Evolutionary conservation across 2,113 vertebrate genomes (phyloP).

Genomic region (Terrapene triunguis): DNA sequence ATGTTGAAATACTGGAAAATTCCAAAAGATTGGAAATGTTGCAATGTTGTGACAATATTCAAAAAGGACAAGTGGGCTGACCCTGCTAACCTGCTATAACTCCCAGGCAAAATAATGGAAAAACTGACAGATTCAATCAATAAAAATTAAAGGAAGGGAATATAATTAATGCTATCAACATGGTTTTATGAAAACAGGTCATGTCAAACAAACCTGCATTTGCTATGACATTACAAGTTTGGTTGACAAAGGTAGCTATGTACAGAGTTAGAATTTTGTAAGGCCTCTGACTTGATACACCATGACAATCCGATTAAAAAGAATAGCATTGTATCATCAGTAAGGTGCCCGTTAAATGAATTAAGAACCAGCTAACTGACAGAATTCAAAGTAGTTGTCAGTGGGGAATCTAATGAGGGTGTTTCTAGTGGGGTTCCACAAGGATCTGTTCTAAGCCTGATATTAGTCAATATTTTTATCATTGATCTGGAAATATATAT

Average conservation of each 20-base stretch:
- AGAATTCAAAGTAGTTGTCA: background rate
- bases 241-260: background rate
- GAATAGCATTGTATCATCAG: background rate
- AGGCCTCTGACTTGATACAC: too few relatives aligned
- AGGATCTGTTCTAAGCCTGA: background rate
- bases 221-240: background rate
- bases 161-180: background rate
- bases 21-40: background rate
- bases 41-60: fast-evolving
- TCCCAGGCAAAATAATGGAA: background rate
- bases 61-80: background rate
- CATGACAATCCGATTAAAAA: background rate
- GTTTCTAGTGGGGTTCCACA: background rate
- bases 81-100: background rate
- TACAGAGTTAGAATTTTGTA: background rate
- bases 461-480: background rate
- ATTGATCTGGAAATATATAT: background rate
- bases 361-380: background rate
- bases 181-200: background rate
- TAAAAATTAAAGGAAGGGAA: background rate
- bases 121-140: background rate
- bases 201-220: background rate
- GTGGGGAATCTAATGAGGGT: background rate
- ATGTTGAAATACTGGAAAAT: background rate
- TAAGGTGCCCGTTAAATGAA: background rate